phyloP scores from a whole-genome alignment of 2,888 invertebrate genomes.

The Tetheella fluctuosa region DNA sequence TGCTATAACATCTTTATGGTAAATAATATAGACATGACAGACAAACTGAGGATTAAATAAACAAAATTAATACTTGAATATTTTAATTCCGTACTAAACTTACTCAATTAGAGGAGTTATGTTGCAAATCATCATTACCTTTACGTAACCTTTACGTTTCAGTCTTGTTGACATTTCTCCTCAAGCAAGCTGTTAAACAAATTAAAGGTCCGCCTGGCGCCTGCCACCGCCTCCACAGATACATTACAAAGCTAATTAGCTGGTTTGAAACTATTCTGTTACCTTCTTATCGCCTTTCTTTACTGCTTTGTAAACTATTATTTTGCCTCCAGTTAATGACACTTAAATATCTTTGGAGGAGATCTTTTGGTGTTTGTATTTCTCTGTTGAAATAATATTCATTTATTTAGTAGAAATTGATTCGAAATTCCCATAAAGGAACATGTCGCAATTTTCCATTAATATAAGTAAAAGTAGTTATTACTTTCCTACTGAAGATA shows the following conservation, averaged over 20 bases:
- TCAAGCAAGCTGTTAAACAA: conserved; percentile 8
- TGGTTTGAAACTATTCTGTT: conserved; percentile 16
- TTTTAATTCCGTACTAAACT: too few relatives aligned
- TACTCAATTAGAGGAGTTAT: neutral
- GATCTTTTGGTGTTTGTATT: conserved; percentile 3
- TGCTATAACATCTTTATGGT: too few relatives aligned
- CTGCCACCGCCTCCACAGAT: neutral
- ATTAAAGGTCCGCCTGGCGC: conserved; percentile 16
- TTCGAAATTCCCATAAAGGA: neutral
- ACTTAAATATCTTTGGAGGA: conserved; percentile 8
- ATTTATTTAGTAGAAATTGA: neutral
- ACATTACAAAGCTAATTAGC: conserved; percentile 15
- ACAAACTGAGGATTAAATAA: too few relatives aligned
- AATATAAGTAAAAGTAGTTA: too few relatives aligned
- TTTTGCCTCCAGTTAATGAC: conserved; percentile 13
- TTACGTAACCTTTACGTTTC: neutral
- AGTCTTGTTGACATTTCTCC: conserved; percentile 1
- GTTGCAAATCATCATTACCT: neutral
- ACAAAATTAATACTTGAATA: too few relatives aligned
- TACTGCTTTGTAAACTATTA: conserved; percentile 17
- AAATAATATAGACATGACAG: too few relatives aligned
- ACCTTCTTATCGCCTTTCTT: conserved; percentile 17
- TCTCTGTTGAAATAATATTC: neutral
- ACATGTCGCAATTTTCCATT: too few relatives aligned
- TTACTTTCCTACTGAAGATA: too few relatives aligned